Base-by-base conservation (phyloP, 2,888 invertebrate genomes). In the Drosophila longiperda region DNA sequence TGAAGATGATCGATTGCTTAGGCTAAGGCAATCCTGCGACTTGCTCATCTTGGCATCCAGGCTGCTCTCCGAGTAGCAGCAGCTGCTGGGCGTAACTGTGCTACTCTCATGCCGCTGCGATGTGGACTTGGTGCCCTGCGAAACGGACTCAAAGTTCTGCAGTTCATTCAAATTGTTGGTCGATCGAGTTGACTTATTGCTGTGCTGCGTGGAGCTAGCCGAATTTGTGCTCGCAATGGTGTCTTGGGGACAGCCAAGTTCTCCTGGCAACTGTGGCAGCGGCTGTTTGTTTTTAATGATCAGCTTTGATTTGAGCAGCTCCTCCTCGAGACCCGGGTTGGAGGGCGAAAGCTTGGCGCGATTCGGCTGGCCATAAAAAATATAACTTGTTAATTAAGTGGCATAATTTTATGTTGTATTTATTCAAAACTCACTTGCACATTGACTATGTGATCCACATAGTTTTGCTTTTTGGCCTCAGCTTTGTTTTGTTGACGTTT, bases 381-480 rank as follows among this genome's bases (percentile, higher is more conserved):
- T 5, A 20, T 1, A 50, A n/a, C 1, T n/a, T 57, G 20, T 20
- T 15, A 32, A 34, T 57, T 1, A 4, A 33, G 3, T 23, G 3
- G 0, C 2, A 1, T 6, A 29, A 9, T 11, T 3, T 3, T 11
- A 4, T 26, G 3, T 26, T 17, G 0, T 20, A 23, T 20, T 32
- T 3, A 29, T 20, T 15, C 12, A 4, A 2, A 3, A 66, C 73
- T 87, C 82, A 95, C 95, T 94, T 95, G 95, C 52, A 95, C 94
- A 75, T 94, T 94, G 76, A 95, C 95, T 69, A 95, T 95, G 85
- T 95, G 95, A 84, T 95, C 95, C 61, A 95, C 95, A 93, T 95
- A 95, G 85, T 94, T 94, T 61, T 87, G 89, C 48, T 87, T 87
- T 53, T 87, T 87, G 8, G 79, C 77, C 62, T 87, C 87, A 5